Base-by-base conservation (phyloP, 1,140 invertebrate genomes). In the Venturia canescens region DNA sequence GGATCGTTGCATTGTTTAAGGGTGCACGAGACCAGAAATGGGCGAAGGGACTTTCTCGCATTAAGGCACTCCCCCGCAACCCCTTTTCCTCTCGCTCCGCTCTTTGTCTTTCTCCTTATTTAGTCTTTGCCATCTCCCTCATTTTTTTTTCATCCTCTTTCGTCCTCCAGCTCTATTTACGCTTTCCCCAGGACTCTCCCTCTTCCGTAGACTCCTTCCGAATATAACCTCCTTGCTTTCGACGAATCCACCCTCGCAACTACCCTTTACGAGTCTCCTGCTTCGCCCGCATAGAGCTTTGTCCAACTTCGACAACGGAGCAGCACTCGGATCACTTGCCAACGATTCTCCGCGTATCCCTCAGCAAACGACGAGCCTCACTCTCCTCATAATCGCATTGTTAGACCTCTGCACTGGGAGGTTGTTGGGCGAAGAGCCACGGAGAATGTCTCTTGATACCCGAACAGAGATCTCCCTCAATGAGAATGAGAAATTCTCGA, bases 301-400 rank as follows among this genome's bases (percentile, higher is more conserved):
- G 82, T 86, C 84, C 82, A 87, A 85, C 84, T 86, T 86, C 80
- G 70, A 84, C 27, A 69, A 69, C 66, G 21, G 3, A 57, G 57
- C 48, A 57, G 57, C 48, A 66, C 75, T 77, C 66, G 66, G 57
- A 63, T 11, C 60, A 26, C 60, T 63, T 23, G 7, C n/a, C 13
- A 13, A 15, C 60, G n/a, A 11, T 27, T 26, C 21, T 21, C n/a
- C n/a, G 34, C 53, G 48, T 27, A 26, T 63, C 72, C 57, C 66
- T 77, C 66, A 27, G 29, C 66, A 27, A 69, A 69, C n/a, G 29
- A 34, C 31, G 31, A 26, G 66, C 31, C 57, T 66, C 75, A 23
- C 75, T 77, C 75, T 77, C 75, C 29, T 77, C 60, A 66, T 77
- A 77, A 77, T 77, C 75, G 60, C 57, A 66, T 77, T 77, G 75